Percentiles rank a stretch among this genome's conserved stretches.
These are phyloP conservation scores for Lepidochitona cinerea DNA, from an alignment of 2,888 invertebrate species.

Conservation along the genomic window DNA sequence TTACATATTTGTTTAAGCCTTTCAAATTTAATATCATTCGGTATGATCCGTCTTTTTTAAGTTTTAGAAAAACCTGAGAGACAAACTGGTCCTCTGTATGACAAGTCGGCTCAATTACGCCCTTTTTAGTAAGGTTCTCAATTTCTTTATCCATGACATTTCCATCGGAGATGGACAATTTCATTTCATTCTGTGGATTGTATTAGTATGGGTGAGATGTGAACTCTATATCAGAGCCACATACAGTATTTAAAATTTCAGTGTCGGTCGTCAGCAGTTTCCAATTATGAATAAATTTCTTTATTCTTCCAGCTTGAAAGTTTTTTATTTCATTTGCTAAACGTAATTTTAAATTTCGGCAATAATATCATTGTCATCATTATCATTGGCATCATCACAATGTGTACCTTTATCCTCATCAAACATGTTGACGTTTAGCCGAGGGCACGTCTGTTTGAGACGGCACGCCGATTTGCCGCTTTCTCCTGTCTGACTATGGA, in stretches of 20 bases:
- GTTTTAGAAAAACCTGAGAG: not conserved
- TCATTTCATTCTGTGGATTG: not conserved
- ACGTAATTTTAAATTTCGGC: too few species aligned
- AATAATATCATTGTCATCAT: too few species aligned
- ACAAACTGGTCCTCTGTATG: not conserved
- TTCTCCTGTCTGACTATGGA: too few species aligned
- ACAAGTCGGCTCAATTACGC: not conserved
- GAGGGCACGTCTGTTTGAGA: too few species aligned
- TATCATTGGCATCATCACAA: too few species aligned
- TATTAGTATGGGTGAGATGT: not conserved
- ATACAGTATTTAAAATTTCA: slow-evolving; percentile 17
- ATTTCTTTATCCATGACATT: slow-evolving; percentile 17
- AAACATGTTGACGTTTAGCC: too few species aligned
- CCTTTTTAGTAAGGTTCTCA: not conserved
- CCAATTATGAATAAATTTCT: too few species aligned
- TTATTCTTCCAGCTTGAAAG: too few species aligned
- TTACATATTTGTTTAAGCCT: not conserved
- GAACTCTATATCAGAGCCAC: slow-evolving; percentile 18
- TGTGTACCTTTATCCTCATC: too few species aligned
- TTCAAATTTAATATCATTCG: slow-evolving; percentile 2
- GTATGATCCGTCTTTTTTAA: not conserved
- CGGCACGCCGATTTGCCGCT: too few species aligned
- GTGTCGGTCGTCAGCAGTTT: too few species aligned
- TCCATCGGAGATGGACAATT: not conserved
- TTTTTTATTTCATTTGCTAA: too few species aligned